phyloP scores from a whole-genome alignment of 2,888 invertebrate genomes.

The Hemistola chrysoprasaria region DNA sequence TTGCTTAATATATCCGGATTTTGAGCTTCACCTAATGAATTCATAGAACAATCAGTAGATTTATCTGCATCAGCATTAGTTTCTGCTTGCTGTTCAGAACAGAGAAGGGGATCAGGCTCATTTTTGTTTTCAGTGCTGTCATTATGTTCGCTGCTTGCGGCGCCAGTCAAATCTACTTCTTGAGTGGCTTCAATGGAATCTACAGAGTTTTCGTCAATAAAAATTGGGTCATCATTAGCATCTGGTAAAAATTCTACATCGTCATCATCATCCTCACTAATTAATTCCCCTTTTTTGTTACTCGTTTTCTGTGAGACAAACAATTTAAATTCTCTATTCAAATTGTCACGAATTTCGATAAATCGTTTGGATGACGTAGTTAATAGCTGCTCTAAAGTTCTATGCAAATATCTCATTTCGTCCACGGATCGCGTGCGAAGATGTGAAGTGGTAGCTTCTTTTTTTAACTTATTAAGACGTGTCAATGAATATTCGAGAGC shows the following conservation, averaged over 20 bases:
- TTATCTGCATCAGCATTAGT: conserved; percentile 12
- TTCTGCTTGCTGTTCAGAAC: conserved; percentile 3
- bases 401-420: conserved; percentile 79
- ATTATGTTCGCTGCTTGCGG: conserved; percentile 73
- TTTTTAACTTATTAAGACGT: conserved; percentile 76
- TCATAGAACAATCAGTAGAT: conserved; percentile 2
- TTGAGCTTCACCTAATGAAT: conserved; percentile 1
- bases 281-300: conserved; percentile 28
- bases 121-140: conserved; percentile 64
- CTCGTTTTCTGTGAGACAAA: conserved; percentile 64
- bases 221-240: conserved; percentile 72
- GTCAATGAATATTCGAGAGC: conserved; percentile 80
- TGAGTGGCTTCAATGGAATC: conserved; percentile 57
- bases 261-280: conserved; percentile 29
- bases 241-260: conserved; percentile 68
- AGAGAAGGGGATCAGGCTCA: conserved; percentile 20
- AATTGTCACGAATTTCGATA: conserved; percentile 77
- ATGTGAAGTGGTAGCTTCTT: conserved; percentile 66
- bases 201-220: conserved; percentile 76
- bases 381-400: conserved; percentile 77
- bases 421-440: conserved; percentile 68
- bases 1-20: no score
- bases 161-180: conserved; percentile 65
- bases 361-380: conserved; percentile 79
- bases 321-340: conserved; percentile 77